A percentile compares a stretch with the other conserved stretches of the same genome.
Conservation (phyloP, 2,113 vertebrate genomes). For the Origma solitaria region DNA sequence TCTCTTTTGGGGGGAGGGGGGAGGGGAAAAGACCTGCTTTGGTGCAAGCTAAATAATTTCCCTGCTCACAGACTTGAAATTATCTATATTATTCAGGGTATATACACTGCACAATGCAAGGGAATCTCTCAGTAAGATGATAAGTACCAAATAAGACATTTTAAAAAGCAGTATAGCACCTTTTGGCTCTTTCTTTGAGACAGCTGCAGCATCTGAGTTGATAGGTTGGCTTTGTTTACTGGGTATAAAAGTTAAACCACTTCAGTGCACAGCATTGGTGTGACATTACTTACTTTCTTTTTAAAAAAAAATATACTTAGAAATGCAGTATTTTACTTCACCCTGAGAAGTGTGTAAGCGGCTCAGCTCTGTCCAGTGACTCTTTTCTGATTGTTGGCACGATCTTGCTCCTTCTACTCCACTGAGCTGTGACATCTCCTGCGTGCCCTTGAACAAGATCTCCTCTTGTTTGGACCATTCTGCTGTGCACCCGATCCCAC, state of each 20-base stretch:
- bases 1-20: not conserved
- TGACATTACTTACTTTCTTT: not conserved
- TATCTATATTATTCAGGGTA: not conserved
- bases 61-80: not conserved
- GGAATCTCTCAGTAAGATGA: not conserved
- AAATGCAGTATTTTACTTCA: not conserved
- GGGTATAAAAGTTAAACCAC: not conserved
- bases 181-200: not conserved
- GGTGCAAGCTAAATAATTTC: not conserved
- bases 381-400: not conserved
- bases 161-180: not conserved
- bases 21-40: not conserved
- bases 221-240: not conserved
- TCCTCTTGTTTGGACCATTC: not conserved
- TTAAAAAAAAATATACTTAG: not conserved
- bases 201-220: not conserved
- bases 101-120: not conserved
- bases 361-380: not conserved
- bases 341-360: not conserved
- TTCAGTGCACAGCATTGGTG: not conserved
- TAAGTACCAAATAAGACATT: not conserved
- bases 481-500: not conserved
- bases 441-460: not conserved
- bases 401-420: rapidly evolving
- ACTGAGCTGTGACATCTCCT: not conserved